Evolutionary conservation across 2,888 invertebrate genomes (phyloP).

Genomic region (Microctonus aethiopoides): DNA sequence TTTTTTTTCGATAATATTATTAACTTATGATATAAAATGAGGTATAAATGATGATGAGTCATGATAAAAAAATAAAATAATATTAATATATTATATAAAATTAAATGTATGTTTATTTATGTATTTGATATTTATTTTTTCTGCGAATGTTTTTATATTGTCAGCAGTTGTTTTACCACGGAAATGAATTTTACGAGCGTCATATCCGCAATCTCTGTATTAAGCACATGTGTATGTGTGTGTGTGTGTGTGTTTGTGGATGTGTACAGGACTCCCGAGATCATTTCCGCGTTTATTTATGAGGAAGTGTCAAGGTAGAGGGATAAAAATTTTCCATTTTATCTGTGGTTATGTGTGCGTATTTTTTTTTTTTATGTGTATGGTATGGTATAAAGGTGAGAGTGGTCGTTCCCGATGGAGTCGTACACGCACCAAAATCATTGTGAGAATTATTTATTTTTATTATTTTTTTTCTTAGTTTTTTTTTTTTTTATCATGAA

Average conservation of each 20-base stretch:
- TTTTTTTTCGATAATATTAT: too few species aligned
- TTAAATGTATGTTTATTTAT: background rate
- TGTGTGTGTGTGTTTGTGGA: background rate
- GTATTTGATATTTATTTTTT: too few species aligned
- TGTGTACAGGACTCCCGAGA: background rate
- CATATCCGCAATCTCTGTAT: constrained; percentile 1
- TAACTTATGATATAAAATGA: too few species aligned
- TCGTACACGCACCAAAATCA: background rate
- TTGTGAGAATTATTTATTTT: background rate
- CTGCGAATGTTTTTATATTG: background rate
- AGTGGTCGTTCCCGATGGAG: background rate
- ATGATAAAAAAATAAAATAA: too few species aligned
- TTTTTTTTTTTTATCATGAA: background rate
- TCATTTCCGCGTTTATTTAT: background rate
- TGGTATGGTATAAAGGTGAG: background rate
- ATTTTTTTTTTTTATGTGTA: background rate
- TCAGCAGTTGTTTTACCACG: background rate
- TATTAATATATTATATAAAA: background rate
- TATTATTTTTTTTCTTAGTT: background rate
- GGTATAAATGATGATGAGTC: too few species aligned
- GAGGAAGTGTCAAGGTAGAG: background rate
- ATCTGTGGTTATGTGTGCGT: background rate
- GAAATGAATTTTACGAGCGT: background rate
- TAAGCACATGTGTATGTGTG: background rate
- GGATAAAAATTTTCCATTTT: background rate